Evolutionary conservation across 2,797 vertebrate species (phyloP), one percentile per base, ranked within the genome.

Genomic region (Gambelia wislizenii): DNA sequence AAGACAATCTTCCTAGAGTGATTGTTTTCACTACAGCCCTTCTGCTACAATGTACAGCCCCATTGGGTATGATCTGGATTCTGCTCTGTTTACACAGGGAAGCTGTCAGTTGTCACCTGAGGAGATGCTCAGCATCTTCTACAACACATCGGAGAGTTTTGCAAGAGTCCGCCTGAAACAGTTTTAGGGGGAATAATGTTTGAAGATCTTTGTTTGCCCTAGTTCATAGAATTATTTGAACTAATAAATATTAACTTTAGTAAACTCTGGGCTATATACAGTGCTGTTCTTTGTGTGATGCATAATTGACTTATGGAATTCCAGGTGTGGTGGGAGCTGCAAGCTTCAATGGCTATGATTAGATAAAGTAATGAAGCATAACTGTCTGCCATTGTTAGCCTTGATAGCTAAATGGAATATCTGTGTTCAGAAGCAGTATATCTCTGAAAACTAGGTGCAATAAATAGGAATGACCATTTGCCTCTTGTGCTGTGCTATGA

Each of bases 331-430:
- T 56, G 22, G 10, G 12, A 36, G 36, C 49, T 81, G 33, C 18
- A n/a, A 82, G 44, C 9, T 52, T 49, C 59, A 36, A 52, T 5
- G 47, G 33, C 8, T 33, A 76, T 83, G 47, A 80, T 70, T 87
- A 83, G n/a, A 13, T 27, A 76, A 75, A 39, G 52, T 61, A 76
- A 83, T 83, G 80, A 33, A 76, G 47, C 80, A 9, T 83, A 77
- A 77, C 10, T 69, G 10, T 18, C 54, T 49, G 18, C 44, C 33
- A 16, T 39, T 76, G 22, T 14, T 39, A 33, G 25, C 72, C n/a
- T 82, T 82, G 69, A 49, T 4, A 42, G 25, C 80, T 59, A 16
- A 79, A 70, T 1, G 39, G 54, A 82, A 56, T 44, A 25, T 64
- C 56, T 47, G 20, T 52, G 33, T 39, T 76, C 52, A 74, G 83